phyloP scores from a whole-genome alignment of 2,888 invertebrate species.

The Aplocera efformata region DNA sequence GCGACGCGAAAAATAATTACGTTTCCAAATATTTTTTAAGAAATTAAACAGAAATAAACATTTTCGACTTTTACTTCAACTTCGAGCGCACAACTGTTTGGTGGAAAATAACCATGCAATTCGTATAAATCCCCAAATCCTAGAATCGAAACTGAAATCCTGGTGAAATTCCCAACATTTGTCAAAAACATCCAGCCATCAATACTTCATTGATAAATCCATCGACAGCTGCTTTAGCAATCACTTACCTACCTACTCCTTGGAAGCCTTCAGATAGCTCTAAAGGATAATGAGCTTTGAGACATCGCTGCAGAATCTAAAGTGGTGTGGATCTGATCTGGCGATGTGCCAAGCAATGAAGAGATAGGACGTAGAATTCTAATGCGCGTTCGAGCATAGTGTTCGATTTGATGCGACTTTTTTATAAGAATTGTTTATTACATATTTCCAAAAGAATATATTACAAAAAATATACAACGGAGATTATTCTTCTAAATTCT shows the following conservation, averaged over 20 bases:
- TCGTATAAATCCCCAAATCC: too few species aligned
- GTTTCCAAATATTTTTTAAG: too few species aligned
- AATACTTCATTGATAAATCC: conserved; percentile 24
- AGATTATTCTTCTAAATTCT: too few species aligned
- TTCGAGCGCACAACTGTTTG: too few species aligned
- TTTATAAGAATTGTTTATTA: neutral
- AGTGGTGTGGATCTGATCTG: conserved; percentile 2
- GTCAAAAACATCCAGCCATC: conserved; percentile 19
- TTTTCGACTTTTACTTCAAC: too few species aligned
- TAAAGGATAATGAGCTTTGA: conserved; percentile 4
- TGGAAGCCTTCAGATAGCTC: conserved; percentile 2
- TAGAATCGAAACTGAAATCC: neutral
- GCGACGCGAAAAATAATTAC: too few species aligned
- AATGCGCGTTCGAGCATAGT: conserved; percentile 6
- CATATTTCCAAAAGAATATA: too few species aligned
- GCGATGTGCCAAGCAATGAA: conserved; percentile 14
- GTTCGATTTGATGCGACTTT: neutral
- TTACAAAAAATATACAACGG: too few species aligned
- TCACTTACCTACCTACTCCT: conserved; percentile 21
- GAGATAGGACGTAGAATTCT: conserved; percentile 7
- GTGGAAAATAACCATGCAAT: too few species aligned
- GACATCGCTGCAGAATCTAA: conserved; percentile 2
- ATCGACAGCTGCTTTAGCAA: conserved; percentile 22
- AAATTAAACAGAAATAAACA: too few species aligned
- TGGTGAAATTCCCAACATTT: conserved; percentile 2